phyloP scores from a whole-genome alignment of 2,888 invertebrate genomes.

The Brenthis hecate region DNA sequence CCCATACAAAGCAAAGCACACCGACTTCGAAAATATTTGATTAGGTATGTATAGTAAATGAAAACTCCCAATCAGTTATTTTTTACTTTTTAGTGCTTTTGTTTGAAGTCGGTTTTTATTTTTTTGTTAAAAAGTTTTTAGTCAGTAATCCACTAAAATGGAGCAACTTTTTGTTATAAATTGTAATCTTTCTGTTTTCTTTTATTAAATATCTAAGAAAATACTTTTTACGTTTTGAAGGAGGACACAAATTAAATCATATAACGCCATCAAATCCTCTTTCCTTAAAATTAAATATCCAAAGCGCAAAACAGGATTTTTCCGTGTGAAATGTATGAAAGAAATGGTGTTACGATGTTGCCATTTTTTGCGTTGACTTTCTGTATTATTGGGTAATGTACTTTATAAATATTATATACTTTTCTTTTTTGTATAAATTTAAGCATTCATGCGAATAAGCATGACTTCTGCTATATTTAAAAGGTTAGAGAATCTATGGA shows the following conservation, averaged over 20 bases:
- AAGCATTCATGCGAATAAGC: too few relatives aligned
- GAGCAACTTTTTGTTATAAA: too few relatives aligned
- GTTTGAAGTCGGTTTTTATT: too few relatives aligned
- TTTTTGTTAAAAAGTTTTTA: too few relatives aligned
- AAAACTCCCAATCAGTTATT: too few relatives aligned
- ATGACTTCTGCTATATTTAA: too few relatives aligned
- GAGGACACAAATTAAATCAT: constrained; percentile 12
- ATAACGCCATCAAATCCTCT: constrained; percentile 19
- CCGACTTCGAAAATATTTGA: too few relatives aligned
- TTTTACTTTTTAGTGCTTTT: too few relatives aligned
- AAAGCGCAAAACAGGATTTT: constrained; percentile 10
- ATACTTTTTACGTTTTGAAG: background rate
- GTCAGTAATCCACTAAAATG: too few relatives aligned
- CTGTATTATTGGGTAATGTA: constrained; percentile 11
- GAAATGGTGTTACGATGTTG: constrained; percentile 19
- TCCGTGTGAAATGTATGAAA: constrained; percentile 13
- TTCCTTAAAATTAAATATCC: constrained; percentile 20
- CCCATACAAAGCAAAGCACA: too few relatives aligned
- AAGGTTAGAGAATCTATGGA: too few relatives aligned
- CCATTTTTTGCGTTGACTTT: constrained; percentile 10
- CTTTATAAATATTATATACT: constrained; percentile 11
- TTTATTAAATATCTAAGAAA: constrained; percentile 3
- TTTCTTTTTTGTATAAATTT: constrained; percentile 4
- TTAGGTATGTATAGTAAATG: too few relatives aligned
- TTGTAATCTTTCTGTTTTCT: background rate